Evolutionary conservation across 2,797 vertebrate species (phyloP).

Genomic region (Cryptoprocta ferox): DNA sequence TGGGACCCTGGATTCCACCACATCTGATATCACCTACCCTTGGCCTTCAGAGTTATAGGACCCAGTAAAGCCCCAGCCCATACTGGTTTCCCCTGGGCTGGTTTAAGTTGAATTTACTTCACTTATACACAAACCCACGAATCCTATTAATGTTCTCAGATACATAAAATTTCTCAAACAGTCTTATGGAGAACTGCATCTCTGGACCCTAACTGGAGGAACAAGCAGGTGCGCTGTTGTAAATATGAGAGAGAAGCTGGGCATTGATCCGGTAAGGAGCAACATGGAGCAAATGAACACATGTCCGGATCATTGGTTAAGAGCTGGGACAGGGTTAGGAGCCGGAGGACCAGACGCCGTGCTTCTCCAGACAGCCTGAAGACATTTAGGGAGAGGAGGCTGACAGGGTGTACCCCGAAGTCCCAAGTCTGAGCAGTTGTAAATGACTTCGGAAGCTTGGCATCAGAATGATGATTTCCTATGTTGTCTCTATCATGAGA

Average conservation of each 20-base stretch:
- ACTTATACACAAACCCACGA: not conserved
- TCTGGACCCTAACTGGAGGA: not conserved
- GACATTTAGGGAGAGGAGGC: not conserved
- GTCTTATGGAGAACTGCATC: not conserved
- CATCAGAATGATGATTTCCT: not conserved
- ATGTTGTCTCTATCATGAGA: not conserved
- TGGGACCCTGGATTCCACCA: not conserved
- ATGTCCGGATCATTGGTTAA: not conserved
- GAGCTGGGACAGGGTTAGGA: not conserved
- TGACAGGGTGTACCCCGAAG: not conserved
- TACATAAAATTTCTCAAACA: not conserved
- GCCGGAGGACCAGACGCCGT: not conserved
- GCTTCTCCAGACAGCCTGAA: not conserved
- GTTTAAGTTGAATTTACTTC: not conserved
- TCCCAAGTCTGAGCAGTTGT: not conserved
- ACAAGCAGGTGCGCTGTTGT: not conserved
- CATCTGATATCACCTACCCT: not conserved
- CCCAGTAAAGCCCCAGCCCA: no score
- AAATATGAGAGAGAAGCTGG: not conserved
- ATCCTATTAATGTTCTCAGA: not conserved
- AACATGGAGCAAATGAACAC: not conserved
- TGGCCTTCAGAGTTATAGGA: not conserved
- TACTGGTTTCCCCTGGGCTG: no score
- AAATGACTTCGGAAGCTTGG: not conserved
- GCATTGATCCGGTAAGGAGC: rapidly evolving